Base-by-base conservation (phyloP, 2,888 invertebrate species). In the Pegoplata infirma region DNA sequence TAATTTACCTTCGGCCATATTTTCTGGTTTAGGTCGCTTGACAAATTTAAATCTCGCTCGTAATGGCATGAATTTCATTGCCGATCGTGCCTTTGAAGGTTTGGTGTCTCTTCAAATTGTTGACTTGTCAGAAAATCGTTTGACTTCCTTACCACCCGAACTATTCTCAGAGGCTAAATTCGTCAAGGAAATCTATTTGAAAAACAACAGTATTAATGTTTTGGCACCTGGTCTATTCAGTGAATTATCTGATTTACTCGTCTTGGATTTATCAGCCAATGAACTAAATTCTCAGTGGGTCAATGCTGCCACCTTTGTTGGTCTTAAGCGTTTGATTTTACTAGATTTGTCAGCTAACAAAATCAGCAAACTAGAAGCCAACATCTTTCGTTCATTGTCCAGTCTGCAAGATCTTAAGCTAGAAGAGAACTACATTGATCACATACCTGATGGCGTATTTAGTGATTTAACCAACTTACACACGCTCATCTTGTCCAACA, bases 391-490 rank as follows among this genome's bases (percentile, higher is more conserved):
- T 85, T 95, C 96, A 82, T 91, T 97, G 80, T 95, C 96, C 85
- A 95, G 95, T 46, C 90, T 97, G 69, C 95, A 96, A 89, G 93
- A 95, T 83, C 91, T 97, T 16, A 96, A 96, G 87, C 91, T 97
- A 81, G 95, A 96, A 86, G 94, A 95, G 88, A 97, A 97, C 88
- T 92, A 93, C 86, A 91, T 97, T 66, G 95, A 96, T 87, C 94
- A 92, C 77, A 94, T 97, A 82, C 95, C 95, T 14, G 94, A 96
- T 28, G 95, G 96, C 84, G 95, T 96, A 8, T 97, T 97, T 88
- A 92, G 95, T 58, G 95, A 96, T 32, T 94, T 97, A 92, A 95
- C 94, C 88, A 97, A 97, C 90, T 91, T 97, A 80, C 97, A 97
- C 89, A 97, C 96, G 25, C 91, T 97, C 83, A 94, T 96, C 82